These are phyloP conservation scores for Scalopus aquaticus DNA, from an alignment of 2,113 vertebrate genomes.

Conservation along the genomic window DNA sequence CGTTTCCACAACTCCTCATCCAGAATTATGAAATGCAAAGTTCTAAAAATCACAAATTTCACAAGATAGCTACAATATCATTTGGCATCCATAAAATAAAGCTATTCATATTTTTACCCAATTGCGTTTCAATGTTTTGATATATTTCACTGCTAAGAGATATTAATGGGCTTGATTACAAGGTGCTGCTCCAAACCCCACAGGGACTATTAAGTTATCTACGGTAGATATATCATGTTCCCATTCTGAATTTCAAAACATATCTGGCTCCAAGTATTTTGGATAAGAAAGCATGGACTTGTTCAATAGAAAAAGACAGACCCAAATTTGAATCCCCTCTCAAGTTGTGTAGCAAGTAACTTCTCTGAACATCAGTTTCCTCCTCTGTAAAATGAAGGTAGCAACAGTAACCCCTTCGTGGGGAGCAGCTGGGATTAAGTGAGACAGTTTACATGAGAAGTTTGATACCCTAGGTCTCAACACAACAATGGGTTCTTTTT, in stretches of 20 bases:
- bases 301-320: background rate
- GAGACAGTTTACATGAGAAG: background rate
- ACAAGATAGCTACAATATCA: background rate
- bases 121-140: conserved; percentile 3
- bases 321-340: background rate
- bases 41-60: background rate
- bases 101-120: background rate
- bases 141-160: conserved; percentile 50
- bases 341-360: background rate
- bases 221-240: background rate
- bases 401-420: no score
- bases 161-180: conserved; percentile 61
- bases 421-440: background rate
- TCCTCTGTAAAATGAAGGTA: background rate
- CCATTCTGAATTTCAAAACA: conserved; percentile 32
- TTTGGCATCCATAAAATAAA: background rate
- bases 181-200: background rate
- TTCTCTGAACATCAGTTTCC: background rate
- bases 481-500: background rate
- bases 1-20: background rate
- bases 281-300: background rate
- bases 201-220: conserved; percentile 43
- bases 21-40: background rate
- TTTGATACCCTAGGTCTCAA: background rate
- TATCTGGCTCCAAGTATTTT: conserved; percentile 21